These are phyloP conservation scores for Dendropsophus ebraccatus DNA, from an alignment of 2,113 vertebrate species.

Conservation along the genomic window DNA sequence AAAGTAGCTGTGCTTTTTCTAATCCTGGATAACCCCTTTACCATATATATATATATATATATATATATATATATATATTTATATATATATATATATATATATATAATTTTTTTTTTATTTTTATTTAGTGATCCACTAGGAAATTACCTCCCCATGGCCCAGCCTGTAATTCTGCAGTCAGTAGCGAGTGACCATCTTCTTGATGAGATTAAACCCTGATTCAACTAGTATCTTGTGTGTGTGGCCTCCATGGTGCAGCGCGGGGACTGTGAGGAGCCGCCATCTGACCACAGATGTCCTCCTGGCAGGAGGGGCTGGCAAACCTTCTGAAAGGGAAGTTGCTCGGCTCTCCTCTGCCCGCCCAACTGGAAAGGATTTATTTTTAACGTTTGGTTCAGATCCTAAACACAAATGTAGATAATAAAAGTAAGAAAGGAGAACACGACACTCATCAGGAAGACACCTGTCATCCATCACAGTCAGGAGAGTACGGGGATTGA, in stretches of 20 bases:
- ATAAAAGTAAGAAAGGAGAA: neutral
- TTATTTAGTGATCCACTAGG: too few relatives aligned
- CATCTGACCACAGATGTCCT: conserved; percentile 50
- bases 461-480: neutral
- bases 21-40: too few relatives aligned
- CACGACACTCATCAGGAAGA: neutral
- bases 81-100: too few relatives aligned
- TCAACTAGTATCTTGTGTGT: conserved; percentile 38
- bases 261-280: conserved; percentile 34
- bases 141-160: too few relatives aligned
- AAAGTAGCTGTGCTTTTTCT: too few relatives aligned
- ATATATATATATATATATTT: too few relatives aligned
- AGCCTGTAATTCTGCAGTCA: conserved; percentile 3
- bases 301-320: conserved; percentile 45
- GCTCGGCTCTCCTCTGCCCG: conserved; percentile 18
- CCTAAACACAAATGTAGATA: neutral
- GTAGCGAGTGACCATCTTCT: conserved; percentile 2
- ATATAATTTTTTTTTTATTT: too few relatives aligned
- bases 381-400: conserved; percentile 18
- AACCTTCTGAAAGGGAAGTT: conserved; percentile 26
- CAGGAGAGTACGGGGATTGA: too few relatives aligned
- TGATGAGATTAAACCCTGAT: conserved; percentile 46
- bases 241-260: neutral
- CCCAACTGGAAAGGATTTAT: conserved; percentile 33
- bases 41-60: too few relatives aligned